Percentiles rank a stretch among this genome's conserved stretches.
Conservation (phyloP, 2,113 vertebrate genomes). For the Bagarius yarrelli region DNA sequence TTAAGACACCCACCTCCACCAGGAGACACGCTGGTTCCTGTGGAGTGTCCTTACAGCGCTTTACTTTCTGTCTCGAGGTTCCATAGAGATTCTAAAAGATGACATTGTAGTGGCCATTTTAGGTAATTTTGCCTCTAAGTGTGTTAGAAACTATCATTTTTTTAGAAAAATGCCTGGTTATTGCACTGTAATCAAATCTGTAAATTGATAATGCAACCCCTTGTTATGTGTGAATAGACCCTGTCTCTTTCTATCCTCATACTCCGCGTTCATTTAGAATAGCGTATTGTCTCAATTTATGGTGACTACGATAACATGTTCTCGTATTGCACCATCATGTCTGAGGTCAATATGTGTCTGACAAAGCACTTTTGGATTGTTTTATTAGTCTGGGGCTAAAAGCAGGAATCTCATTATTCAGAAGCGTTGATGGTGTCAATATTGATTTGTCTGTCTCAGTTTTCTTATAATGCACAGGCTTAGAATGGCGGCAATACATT, state of each 20-base stretch:
- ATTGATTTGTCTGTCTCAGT: conserved; percentile 32
- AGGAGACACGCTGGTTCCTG: conserved; percentile 92
- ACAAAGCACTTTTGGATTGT: conserved; percentile 11
- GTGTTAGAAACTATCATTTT: background rate
- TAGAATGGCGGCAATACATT: conserved; percentile 9
- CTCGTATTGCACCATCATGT: background rate
- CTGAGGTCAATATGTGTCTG: background rate
- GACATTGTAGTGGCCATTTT: conserved; percentile 97
- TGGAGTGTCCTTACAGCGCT: conserved; percentile 92
- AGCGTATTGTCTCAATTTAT: background rate
- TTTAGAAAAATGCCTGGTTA: no score
- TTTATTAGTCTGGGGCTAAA: conserved; percentile 4
- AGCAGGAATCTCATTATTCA: conserved; percentile 17
- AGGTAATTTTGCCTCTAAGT: conserved; percentile 67
- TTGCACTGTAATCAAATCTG: background rate
- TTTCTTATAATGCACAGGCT: background rate
- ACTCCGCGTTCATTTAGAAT: background rate
- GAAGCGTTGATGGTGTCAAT: background rate
- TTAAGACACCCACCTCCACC: conserved; percentile 96
- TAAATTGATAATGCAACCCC: background rate
- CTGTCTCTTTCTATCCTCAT: background rate
- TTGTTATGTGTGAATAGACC: background rate
- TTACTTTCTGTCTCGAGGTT: conserved; percentile 94
- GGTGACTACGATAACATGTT: background rate
- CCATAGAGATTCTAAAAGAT: conserved; percentile 97